Conservation (phyloP, 2,797 vertebrate genomes). For the Halcyon chelicuti region DNA sequence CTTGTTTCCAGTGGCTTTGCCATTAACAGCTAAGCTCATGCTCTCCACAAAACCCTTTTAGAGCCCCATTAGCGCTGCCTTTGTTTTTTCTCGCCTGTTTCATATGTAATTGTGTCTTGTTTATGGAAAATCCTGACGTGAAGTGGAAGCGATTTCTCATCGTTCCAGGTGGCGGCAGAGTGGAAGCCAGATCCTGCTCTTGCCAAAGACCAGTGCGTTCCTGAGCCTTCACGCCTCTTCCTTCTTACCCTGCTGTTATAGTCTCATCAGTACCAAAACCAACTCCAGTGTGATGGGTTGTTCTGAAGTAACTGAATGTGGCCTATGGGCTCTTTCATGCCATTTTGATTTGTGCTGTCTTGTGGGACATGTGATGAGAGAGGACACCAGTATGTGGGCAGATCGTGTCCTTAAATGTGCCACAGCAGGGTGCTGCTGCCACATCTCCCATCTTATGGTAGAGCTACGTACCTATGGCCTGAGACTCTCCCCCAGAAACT, state of each 20-base stretch:
- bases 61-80: conserved; percentile 23
- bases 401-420: neutral
- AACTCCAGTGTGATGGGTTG: neutral
- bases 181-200: conserved; percentile 34
- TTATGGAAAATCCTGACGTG: conserved; percentile 54
- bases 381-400: neutral
- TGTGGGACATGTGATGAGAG: neutral
- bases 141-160: conserved; percentile 61
- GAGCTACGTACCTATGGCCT: neutral
- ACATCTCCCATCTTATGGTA: neutral
- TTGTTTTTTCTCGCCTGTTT: conserved; percentile 38
- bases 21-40: conserved; percentile 17
- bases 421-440: neutral
- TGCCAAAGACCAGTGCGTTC: neutral
- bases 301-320: neutral
- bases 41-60: conserved; percentile 17
- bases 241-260: neutral
- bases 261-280: neutral
- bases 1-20: conserved; percentile 21
- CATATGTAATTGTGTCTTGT: conserved; percentile 22
- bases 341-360: neutral
- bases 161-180: conserved; percentile 45
- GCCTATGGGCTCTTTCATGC: neutral
- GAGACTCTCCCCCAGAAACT: neutral
- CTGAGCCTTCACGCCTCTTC: neutral